A percentile compares a stretch with the other conserved stretches of the same genome.
Evolutionary conservation across 2,888 invertebrate genomes (phyloP).

Genomic region (Hirtodrosophila histrioides): DNA sequence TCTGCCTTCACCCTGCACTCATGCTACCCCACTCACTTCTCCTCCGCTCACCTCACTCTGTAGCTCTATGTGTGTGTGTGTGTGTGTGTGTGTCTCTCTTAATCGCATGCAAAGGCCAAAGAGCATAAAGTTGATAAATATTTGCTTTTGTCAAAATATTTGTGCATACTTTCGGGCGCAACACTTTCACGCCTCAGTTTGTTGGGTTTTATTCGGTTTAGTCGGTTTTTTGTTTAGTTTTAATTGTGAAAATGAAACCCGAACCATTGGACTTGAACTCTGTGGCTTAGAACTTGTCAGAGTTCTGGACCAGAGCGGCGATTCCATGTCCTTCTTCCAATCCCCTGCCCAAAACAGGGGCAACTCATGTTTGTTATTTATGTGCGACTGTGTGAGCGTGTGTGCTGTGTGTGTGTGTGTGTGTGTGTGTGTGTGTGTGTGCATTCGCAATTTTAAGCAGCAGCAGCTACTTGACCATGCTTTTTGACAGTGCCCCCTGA

Average conservation of each 20-base stretch:
- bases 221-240: slow-evolving; percentile 55
- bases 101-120: slow-evolving; percentile 64
- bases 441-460: slow-evolving; percentile 55
- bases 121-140: slow-evolving; percentile 70
- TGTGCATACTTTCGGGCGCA: slow-evolving; percentile 60
- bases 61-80: neutral
- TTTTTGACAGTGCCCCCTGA: slow-evolving; percentile 46
- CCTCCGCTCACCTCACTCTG: neutral
- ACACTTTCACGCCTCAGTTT: slow-evolving; percentile 52
- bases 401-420: slow-evolving; percentile 16
- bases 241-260: slow-evolving; percentile 61
- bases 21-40: neutral
- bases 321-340: neutral
- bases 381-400: slow-evolving; percentile 24
- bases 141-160: slow-evolving; percentile 71
- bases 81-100: slow-evolving; percentile 14
- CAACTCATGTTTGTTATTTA: slow-evolving; percentile 64
- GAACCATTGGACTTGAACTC: slow-evolving; percentile 25
- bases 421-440: slow-evolving; percentile 6
- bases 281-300: slow-evolving; percentile 30
- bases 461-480: slow-evolving; percentile 62
- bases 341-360: slow-evolving; percentile 28
- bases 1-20: slow-evolving; percentile 48
- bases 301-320: slow-evolving; percentile 22
- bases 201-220: slow-evolving; percentile 3